These are phyloP conservation scores for Pseudobourletiella spinata DNA, from an alignment of 1,140 invertebrate genomes.

Conservation along the genomic window DNA sequence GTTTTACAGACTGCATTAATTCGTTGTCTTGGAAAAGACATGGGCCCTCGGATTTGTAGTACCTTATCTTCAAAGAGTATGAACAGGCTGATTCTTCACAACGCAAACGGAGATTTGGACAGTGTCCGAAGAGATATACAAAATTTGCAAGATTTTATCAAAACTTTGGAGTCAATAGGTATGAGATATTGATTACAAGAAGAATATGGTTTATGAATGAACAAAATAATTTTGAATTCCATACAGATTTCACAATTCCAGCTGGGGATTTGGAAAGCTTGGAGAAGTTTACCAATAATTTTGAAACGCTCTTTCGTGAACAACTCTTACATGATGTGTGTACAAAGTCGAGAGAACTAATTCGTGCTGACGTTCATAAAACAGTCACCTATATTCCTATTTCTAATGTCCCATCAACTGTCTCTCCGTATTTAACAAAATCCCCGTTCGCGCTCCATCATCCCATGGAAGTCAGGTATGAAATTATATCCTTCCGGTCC, in stretches of 20 bases:
- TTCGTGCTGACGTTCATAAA: constrained; percentile 71
- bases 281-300: constrained; percentile 59
- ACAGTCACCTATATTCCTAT: constrained; percentile 46
- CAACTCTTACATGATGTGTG: constrained; percentile 66
- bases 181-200: neutral
- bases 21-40: neutral
- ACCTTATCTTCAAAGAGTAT: constrained; percentile 21
- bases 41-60: constrained; percentile 14
- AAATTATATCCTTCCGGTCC: neutral
- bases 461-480: neutral
- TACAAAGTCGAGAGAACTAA: constrained; percentile 58
- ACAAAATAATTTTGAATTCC: neutral
- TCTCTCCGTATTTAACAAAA: neutral
- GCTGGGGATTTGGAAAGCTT: constrained; percentile 40
- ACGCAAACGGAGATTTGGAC: constrained; percentile 23
- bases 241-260: neutral
- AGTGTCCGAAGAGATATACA: constrained; percentile 13
- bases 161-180: neutral
- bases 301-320: constrained; percentile 66
- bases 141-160: neutral
- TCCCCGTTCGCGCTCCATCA: neutral
- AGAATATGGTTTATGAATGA: neutral
- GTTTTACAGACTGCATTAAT: too few species aligned
- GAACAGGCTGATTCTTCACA: constrained; percentile 24
- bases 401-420: neutral